Conservation (phyloP, 2,113 vertebrate genomes). For the Globicephala melas region DNA sequence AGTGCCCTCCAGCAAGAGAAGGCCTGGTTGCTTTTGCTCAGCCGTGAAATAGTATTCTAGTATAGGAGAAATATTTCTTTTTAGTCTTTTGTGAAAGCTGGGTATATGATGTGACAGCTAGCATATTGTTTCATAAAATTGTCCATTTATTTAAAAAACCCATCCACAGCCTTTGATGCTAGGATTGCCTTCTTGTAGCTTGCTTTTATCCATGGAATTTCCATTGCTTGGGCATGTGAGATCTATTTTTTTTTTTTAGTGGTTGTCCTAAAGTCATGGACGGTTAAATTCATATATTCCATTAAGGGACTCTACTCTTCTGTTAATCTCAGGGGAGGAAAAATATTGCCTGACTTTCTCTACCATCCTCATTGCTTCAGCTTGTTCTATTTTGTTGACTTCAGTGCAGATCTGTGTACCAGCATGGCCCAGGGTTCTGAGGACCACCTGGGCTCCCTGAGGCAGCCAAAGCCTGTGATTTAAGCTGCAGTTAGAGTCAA, state of each 20-base stretch:
- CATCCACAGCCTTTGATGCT: background rate
- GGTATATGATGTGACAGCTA: background rate
- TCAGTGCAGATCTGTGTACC: background rate
- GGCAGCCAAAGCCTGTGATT: background rate
- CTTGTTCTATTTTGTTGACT: background rate
- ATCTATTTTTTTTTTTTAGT: background rate
- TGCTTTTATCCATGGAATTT: background rate
- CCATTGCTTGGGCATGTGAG: background rate
- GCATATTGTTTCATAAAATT: slow-evolving; percentile 1
- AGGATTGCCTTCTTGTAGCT: background rate
- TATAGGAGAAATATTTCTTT: background rate
- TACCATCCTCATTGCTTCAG: background rate
- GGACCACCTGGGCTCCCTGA: background rate
- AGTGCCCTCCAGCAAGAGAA: background rate
- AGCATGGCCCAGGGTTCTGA: background rate
- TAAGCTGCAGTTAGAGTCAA: background rate
- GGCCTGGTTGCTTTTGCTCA: background rate
- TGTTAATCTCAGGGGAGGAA: background rate
- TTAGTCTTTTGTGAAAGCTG: background rate
- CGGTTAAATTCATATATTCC: background rate
- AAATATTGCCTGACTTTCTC: background rate
- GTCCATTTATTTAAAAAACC: background rate
- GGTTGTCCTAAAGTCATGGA: background rate
- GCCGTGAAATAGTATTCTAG: background rate
- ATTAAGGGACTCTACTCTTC: background rate